Conservation (phyloP, 2,888 invertebrate species). For the Dimorphilus gyrociliatus region DNA sequence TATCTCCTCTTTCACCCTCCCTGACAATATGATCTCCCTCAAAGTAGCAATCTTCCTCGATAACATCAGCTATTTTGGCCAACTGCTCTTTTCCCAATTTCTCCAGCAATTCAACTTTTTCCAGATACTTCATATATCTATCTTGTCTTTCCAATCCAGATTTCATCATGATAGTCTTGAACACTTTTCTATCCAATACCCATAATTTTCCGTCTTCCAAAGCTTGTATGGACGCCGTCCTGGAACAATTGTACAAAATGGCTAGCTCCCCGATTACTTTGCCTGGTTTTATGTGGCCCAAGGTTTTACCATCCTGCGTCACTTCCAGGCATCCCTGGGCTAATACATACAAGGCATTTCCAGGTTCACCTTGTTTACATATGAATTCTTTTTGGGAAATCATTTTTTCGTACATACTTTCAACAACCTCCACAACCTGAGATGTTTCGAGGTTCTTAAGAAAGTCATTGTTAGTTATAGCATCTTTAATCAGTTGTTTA, state of each 20-base stretch:
- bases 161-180: constrained; percentile 73
- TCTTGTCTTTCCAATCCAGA: constrained; percentile 66
- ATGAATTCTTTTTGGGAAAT: no score
- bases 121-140: constrained; percentile 65
- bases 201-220: constrained; percentile 63
- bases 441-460: no score
- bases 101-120: constrained; percentile 43
- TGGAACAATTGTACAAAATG: constrained; percentile 76
- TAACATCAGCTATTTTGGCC: no score
- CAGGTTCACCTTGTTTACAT: no score
- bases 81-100: no score
- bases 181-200: constrained; percentile 68
- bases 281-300: constrained; percentile 63
- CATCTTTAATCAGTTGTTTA: no score
- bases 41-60: constrained; percentile 75
- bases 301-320: constrained; percentile 55
- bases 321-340: constrained; percentile 66
- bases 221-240: constrained; percentile 64
- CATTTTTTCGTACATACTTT: no score
- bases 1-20: constrained; percentile 85
- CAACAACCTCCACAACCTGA: no score
- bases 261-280: constrained; percentile 78
- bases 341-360: constrained; percentile 11
- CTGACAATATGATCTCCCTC: constrained; percentile 86
- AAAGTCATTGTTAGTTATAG: no score